Conservation (phyloP, 2,888 invertebrate genomes). For the Baccha elongata region DNA sequence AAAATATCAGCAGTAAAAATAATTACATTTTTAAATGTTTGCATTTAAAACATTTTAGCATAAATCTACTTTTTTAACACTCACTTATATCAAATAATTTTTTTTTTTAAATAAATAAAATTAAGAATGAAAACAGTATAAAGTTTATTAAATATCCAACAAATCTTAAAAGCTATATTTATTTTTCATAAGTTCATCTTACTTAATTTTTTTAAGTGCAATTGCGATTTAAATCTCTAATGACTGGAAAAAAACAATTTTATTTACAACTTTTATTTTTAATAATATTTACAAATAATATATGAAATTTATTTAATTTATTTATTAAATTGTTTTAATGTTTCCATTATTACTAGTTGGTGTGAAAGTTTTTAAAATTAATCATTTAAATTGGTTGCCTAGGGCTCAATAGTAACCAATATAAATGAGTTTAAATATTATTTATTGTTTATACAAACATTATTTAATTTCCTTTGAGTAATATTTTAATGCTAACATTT, state of each 20-base stretch:
- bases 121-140: background rate
- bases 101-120: background rate
- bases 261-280: conserved; percentile 3
- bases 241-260: too few relatives aligned
- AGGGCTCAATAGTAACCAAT: conserved; percentile 82
- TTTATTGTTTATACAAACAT: too few relatives aligned
- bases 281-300: conserved; percentile 2
- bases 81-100: conserved; percentile 25
- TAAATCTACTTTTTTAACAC: background rate
- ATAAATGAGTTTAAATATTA: conserved; percentile 78
- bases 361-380: conserved; percentile 39
- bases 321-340: too few relatives aligned
- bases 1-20: conserved; percentile 19
- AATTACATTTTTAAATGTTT: background rate
- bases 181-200: too few relatives aligned
- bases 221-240: too few relatives aligned
- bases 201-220: too few relatives aligned
- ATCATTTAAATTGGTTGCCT: conserved; percentile 81
- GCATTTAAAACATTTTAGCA: background rate
- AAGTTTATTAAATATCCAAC: conserved; percentile 1
- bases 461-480: too few relatives aligned
- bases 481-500: too few relatives aligned
- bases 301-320: too few relatives aligned
- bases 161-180: conserved; percentile 19
- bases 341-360: too few relatives aligned